These are phyloP conservation scores for Antheraea yamamai DNA, from an alignment of 2,888 invertebrate genomes.

Conservation along the genomic window DNA sequence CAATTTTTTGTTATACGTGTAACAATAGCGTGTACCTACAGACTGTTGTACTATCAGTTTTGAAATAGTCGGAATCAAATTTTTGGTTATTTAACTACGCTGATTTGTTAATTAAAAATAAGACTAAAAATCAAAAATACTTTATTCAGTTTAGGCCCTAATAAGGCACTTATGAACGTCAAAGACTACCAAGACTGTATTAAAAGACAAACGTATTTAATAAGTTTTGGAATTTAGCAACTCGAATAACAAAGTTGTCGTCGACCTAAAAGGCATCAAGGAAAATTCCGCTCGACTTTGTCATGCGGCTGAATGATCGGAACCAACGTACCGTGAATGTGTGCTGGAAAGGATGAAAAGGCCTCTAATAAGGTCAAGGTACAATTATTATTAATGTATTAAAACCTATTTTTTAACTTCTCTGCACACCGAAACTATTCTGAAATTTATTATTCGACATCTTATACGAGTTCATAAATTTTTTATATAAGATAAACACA, in stretches of 20 bases:
- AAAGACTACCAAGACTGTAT: too few relatives aligned
- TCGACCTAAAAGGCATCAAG: background rate
- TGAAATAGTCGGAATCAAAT: background rate
- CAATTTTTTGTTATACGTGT: background rate
- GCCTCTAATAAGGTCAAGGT: background rate
- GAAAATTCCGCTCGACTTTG: slow-evolving; percentile 14
- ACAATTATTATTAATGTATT: background rate
- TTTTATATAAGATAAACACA: background rate
- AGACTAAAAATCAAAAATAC: too few relatives aligned
- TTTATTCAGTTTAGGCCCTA: too few relatives aligned
- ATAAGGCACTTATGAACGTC: too few relatives aligned
- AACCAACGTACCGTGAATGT: slow-evolving; percentile 7
- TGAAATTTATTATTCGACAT: background rate
- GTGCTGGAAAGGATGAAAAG: background rate
- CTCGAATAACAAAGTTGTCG: background rate
- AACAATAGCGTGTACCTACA: too few relatives aligned
- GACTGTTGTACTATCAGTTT: too few relatives aligned
- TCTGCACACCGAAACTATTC: background rate
- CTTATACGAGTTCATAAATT: background rate
- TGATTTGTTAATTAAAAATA: background rate
- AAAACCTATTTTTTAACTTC: background rate
- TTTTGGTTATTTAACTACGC: background rate
- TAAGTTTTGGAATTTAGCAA: background rate
- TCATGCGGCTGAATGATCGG: slow-evolving; percentile 12
- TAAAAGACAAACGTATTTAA: too few relatives aligned